Conservation (phyloP, 2,113 vertebrate genomes). For the Mormyrus iriodes region DNA sequence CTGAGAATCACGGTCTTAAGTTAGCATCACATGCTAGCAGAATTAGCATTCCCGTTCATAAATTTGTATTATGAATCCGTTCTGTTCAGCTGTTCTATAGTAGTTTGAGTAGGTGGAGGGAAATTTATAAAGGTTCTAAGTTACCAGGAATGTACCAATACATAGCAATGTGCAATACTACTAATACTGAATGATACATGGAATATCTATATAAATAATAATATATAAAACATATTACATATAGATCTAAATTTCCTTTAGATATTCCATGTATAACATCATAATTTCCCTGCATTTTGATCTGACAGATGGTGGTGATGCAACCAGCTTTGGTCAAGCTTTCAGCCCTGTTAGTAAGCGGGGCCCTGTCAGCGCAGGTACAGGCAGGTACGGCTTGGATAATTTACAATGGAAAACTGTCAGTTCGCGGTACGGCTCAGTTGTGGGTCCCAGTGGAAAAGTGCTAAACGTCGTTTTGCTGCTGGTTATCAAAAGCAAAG, state of each 20-base stretch:
- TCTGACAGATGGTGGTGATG: background rate
- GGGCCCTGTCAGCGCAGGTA: background rate
- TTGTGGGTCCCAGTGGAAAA: background rate
- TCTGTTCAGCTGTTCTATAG: background rate
- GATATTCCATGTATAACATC: background rate
- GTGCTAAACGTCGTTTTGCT: background rate
- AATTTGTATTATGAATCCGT: background rate
- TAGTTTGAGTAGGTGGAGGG: background rate
- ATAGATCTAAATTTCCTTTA: too few species aligned
- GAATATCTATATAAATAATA: too few species aligned
- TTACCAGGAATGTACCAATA: background rate
- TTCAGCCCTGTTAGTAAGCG: background rate
- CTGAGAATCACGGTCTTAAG: background rate
- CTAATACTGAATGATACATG: background rate
- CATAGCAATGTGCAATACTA: background rate
- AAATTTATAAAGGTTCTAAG: background rate
- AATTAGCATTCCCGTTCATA: background rate
- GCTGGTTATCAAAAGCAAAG: background rate
- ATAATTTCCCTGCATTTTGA: background rate
- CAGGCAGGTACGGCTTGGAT: background rate
- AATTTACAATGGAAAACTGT: background rate
- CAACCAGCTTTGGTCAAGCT: background rate
- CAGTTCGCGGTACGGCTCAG: background rate
- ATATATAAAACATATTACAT: too few species aligned
- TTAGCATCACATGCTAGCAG: background rate